These are phyloP conservation scores for Eurois occulta DNA, from an alignment of 2,888 invertebrate species.

Conservation along the genomic window DNA sequence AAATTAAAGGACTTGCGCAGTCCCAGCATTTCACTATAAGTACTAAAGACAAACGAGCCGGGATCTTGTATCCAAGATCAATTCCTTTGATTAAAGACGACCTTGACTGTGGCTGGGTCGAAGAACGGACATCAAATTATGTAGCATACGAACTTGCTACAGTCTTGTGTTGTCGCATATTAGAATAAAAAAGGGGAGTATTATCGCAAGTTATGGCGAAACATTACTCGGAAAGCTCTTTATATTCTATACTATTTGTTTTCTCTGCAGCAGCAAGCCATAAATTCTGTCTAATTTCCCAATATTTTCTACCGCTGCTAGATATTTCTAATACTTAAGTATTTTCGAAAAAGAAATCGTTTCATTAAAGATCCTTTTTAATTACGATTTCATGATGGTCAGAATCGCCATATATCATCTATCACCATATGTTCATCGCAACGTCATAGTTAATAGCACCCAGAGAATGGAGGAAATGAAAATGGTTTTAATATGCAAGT, in stretches of 20 bases:
- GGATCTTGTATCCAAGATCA: neutral
- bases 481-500: constrained; percentile 32
- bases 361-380: neutral
- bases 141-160: constrained; percentile 28
- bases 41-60: neutral
- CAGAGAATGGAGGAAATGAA: constrained; percentile 21
- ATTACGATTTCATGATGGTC: neutral
- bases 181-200: constrained; percentile 34
- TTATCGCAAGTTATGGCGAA: constrained; percentile 49
- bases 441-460: neutral
- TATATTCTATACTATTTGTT: constrained; percentile 6
- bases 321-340: neutral
- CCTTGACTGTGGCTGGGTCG: constrained; percentile 24
- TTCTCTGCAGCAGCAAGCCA: neutral
- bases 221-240: constrained; percentile 6
- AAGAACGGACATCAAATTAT: constrained; percentile 36
- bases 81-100: constrained; percentile 22
- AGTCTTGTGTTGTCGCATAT: constrained; percentile 30
- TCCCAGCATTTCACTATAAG: neutral
- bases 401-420: neutral
- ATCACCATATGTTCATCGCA: neutral
- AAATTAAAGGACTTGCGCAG: neutral
- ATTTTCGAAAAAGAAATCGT: neutral
- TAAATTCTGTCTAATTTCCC: constrained; percentile 2
- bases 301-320: neutral